A percentile compares a stretch with the other conserved stretches of the same genome.
phyloP scores from a whole-genome alignment of 2,888 invertebrate genomes.

The Sussaba pulchella region DNA sequence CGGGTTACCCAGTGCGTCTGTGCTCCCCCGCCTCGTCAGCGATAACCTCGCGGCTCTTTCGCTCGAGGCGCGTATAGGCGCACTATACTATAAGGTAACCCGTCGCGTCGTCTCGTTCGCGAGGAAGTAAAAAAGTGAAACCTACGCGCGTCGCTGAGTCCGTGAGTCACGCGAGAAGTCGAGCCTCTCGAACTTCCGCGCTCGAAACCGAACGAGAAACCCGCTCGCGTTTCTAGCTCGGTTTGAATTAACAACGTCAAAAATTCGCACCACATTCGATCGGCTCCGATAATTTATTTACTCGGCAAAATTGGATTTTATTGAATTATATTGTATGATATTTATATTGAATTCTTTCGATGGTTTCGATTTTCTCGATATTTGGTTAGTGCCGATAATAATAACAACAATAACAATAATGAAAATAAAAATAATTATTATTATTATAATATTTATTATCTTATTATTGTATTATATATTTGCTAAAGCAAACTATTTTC shows the following conservation, averaged over 20 bases:
- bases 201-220: conserved; percentile 36
- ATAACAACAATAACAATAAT: no score
- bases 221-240: conserved; percentile 43
- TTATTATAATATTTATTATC: no score
- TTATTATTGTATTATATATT: no score
- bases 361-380: no score
- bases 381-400: no score
- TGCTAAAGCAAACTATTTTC: no score
- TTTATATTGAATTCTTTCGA: no score
- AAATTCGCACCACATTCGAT: conserved; percentile 18
- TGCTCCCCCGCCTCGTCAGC: conserved; percentile 18
- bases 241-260: conserved; percentile 42
- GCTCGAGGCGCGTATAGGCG: conserved; percentile 35
- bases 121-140: conserved; percentile 66
- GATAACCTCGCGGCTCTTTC: conserved; percentile 35
- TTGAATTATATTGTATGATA: no score
- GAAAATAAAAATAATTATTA: no score
- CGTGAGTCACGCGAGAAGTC: conserved; percentile 55
- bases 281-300: background rate
- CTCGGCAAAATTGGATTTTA: background rate
- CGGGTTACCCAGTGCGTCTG: conserved; percentile 35
- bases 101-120: conserved; percentile 38
- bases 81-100: conserved; percentile 49
- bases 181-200: conserved; percentile 23
- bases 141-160: conserved; percentile 39